These are phyloP conservation scores for Lerema accius DNA, from an alignment of 1,140 invertebrate species.

Conservation along the genomic window DNA sequence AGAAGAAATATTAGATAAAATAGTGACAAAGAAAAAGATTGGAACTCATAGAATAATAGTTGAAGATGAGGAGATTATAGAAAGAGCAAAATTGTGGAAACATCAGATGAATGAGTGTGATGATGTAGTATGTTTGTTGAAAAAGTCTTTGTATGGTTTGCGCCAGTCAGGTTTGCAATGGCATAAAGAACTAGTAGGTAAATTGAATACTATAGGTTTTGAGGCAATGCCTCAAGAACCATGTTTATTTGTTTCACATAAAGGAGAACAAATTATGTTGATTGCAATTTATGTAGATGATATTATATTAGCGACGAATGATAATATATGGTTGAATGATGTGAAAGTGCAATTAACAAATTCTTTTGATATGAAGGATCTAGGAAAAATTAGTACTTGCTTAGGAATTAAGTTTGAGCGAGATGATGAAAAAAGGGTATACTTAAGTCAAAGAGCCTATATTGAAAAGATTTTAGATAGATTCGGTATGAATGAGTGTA, in stretches of 20 bases:
- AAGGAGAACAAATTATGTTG: slow-evolving; percentile 35
- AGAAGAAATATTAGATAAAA: slow-evolving; percentile 29
- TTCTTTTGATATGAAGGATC: slow-evolving; percentile 39
- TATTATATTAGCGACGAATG: slow-evolving; percentile 37
- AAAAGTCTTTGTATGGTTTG: slow-evolving; percentile 36
- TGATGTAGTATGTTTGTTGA: not conserved
- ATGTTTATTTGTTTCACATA: slow-evolving; percentile 34
- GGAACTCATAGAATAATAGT: not conserved
- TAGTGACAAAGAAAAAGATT: not conserved
- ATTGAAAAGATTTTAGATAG: slow-evolving; percentile 22
- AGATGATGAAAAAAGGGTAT: slow-evolving; percentile 37
- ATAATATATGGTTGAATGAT: slow-evolving; percentile 27
- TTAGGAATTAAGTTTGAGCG: slow-evolving; percentile 35
- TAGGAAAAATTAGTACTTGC: slow-evolving; percentile 36
- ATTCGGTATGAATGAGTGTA: slow-evolving; percentile 35
- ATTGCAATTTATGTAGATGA: slow-evolving; percentile 45
- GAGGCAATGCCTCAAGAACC: slow-evolving; percentile 34
- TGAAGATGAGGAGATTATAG: too few species aligned
- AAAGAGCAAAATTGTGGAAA: too few species aligned
- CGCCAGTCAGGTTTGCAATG: slow-evolving; percentile 42
- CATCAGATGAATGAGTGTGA: not conserved
- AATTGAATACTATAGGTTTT: slow-evolving; percentile 35
- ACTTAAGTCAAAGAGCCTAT: slow-evolving; percentile 32
- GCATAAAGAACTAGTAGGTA: slow-evolving; percentile 37
- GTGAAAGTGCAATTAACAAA: slow-evolving; percentile 23